Evolutionary conservation across 2,888 invertebrate genomes (phyloP).

Genomic region (Priocnemis perturbator): DNA sequence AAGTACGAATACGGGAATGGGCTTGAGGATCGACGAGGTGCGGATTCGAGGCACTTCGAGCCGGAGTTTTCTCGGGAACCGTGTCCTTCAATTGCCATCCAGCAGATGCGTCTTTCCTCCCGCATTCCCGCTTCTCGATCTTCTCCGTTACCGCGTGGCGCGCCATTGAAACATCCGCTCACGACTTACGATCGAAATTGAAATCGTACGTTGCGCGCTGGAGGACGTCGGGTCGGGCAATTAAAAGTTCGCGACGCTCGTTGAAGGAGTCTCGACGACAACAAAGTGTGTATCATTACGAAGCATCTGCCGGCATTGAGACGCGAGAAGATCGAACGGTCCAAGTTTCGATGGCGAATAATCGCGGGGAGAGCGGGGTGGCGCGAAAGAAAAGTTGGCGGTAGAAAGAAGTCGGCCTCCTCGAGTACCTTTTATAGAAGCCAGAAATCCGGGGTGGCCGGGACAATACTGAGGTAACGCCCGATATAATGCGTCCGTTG

Average conservation of each 20-base stretch:
- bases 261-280: neutral
- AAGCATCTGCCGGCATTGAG: neutral
- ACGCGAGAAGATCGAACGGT: no score
- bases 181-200: no score
- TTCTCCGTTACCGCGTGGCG: no score
- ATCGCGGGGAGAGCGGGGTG: neutral
- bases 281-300: no score
- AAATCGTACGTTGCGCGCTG: no score
- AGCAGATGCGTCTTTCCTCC: no score
- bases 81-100: no score
- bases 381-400: conserved; percentile 5
- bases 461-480: conserved; percentile 15
- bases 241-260: no score
- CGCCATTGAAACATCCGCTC: no score
- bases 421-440: conserved; percentile 4
- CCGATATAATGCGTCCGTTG: conserved; percentile 18
- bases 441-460: conserved; percentile 9
- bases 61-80: neutral
- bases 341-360: neutral
- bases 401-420: neutral
- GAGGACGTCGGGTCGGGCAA: no score
- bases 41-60: neutral
- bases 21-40: neutral
- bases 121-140: no score
- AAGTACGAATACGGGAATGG: neutral